Evolutionary conservation across 2,113 vertebrate species (phyloP), one percentile per base, ranked within the genome.

Genomic region (Clarias magur): DNA sequence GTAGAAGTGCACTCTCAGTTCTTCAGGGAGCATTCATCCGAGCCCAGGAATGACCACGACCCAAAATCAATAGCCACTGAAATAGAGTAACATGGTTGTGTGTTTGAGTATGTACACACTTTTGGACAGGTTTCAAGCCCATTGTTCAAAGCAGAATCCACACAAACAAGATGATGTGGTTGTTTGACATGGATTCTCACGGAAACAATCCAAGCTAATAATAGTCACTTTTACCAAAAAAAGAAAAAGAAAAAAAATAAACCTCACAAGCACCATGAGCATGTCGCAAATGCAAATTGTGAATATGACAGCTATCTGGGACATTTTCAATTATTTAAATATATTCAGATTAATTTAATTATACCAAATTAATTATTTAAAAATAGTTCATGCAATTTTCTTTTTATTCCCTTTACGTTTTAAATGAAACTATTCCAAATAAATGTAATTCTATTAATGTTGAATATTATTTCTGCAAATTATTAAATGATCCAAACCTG

Each of bases 1-100:
- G 91, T 88, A 92, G 90, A 93, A 93, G 90, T 91, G 92, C 91
- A 88, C 81, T 76, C 88, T 94, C 93, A 94, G 93, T 91, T 91
- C 92, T 88, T 4, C 11, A 85, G 91, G 93, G 92, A 91, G 87
- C 78, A 67, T 60, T 85, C 78, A 6, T 82, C 88, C 88, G 90
- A 93, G 73, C 83, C 54, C 91, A 93, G 90, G 88, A 90, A 92
- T 92, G 82, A 86, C 89, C 86, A 88, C 85, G 83, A 93, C 93
- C 92, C 88, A 79, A 91, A 92, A 93, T 86, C 84, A 88, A 90
- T 83, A 89, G 86, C 81, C n/a, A 27, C 89, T 89, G 78, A 85
- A 88, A 89, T 82, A 83, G 73, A 88, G 59, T 63, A 30, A 34
- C 78, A 85, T 80, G 85, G 30, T 34, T n/a, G 7, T 87, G 68